Evolutionary conservation across 2,888 invertebrate species (phyloP), one percentile per base, ranked within the genome.

Genomic region (Pterostichus niger): DNA sequence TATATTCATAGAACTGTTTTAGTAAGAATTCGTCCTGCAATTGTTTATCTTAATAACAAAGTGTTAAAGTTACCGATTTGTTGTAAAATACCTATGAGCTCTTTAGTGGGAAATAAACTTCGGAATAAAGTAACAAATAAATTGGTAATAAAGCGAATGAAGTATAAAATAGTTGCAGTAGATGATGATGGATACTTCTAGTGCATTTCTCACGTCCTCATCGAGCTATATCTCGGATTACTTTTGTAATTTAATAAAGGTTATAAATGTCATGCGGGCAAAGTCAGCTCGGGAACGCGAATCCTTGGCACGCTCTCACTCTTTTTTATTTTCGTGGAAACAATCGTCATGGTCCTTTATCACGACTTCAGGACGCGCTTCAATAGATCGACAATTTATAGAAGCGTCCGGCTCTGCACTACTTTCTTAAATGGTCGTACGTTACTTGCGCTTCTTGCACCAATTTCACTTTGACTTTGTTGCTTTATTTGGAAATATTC

Each of bases 361-460:
- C 80, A 71, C 71, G 68, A 40, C 35, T 59, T 59, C 49, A 13
- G 73, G 59, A 31, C 15, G 17, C 71, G 80, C 80, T 80, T 80
- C 80, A 80, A 68, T 68, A 71, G 71, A 80, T 80, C 49, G 80
- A 68, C 33, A 80, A 80, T 80, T 80, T 80, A 80, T 80, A 49
- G 80, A 40, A 40, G 40, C 40, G 40, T 40, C 40, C 40, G 6
- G 40, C 9, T 40, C 33, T 64, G 17, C 35, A 80, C 80, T 80
- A 68, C 80, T 80, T 80, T 77, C 80, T 68, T 80, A 80, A 80
- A 68, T 80, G 80, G 54, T 52, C 52, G 68, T 68, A 80, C 68
- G 80, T 68, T 56, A 77, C 59, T 56, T 79, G 59, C 59, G 11
- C 24, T 61, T 44, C 59, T 76, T 52, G 24, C 33, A 24, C 5